Evolutionary conservation across 2,113 vertebrate species (phyloP).

Genomic region (Corythornis madagascariensis): DNA sequence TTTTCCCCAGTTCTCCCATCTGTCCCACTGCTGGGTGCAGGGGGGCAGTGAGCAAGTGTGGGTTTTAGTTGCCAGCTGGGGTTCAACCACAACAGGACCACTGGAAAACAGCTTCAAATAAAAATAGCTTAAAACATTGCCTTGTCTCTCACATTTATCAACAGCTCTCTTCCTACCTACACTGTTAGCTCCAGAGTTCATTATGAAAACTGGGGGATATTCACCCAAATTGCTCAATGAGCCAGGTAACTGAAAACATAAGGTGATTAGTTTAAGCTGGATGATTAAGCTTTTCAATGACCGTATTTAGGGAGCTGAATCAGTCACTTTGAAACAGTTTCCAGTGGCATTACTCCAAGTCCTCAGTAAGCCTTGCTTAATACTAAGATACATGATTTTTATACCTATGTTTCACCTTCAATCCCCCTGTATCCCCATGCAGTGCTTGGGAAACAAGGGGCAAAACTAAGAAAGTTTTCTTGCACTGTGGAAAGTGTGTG

Average conservation of each 20-base stretch:
- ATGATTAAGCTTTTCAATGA: constrained; percentile 16
- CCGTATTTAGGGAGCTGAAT: not conserved
- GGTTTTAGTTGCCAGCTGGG: not conserved
- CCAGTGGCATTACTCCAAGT: not conserved
- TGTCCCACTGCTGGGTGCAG: not conserved
- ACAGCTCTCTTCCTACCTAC: not conserved
- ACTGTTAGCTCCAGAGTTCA: not conserved
- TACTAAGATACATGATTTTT: not conserved
- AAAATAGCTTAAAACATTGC: not conserved
- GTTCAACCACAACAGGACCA: accelerated
- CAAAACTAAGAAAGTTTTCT: not conserved
- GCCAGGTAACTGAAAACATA: constrained; percentile 46
- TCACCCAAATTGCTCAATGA: constrained; percentile 38
- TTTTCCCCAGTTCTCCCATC: not conserved
- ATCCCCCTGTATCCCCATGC: accelerated
- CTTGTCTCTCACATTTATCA: not conserved
- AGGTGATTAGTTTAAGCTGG: constrained; percentile 44
- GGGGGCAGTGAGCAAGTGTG: not conserved
- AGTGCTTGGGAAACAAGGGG: not conserved
- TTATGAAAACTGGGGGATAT: not conserved
- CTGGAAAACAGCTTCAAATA: not conserved
- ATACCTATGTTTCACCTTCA: not conserved
- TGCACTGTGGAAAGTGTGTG: accelerated
- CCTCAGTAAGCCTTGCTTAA: constrained; percentile 6
- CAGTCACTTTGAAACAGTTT: constrained; percentile 39